Percentiles rank a stretch among this genome's conserved stretches.
Evolutionary conservation across 2,797 vertebrate species (phyloP).

Genomic region (Melopsittacus undulatus): DNA sequence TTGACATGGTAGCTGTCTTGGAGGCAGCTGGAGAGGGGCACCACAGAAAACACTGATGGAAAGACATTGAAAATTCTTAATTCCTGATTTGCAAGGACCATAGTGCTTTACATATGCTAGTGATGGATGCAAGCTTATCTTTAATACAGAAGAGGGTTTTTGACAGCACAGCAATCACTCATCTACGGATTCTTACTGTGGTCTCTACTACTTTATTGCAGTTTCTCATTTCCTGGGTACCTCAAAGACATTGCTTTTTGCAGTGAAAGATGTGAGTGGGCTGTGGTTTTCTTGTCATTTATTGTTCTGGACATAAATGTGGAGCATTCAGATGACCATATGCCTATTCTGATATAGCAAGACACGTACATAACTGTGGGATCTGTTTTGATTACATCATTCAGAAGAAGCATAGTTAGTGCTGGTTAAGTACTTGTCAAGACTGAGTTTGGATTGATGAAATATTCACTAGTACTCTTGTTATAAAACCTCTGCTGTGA

Average conservation of each 20-base stretch:
- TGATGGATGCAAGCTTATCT: background rate
- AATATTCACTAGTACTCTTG: background rate
- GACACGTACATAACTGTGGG: background rate
- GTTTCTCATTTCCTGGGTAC: background rate
- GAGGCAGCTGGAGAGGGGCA: background rate
- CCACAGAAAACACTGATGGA: background rate
- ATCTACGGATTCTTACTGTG: background rate
- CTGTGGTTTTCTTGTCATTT: background rate
- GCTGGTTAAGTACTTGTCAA: background rate
- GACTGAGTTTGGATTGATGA: background rate
- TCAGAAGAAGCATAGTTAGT: background rate
- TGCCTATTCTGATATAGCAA: background rate
- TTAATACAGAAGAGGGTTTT: background rate
- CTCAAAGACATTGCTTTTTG: background rate
- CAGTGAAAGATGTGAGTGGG: background rate
- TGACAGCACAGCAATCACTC: background rate
- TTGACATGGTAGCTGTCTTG: background rate
- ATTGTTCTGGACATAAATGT: background rate
- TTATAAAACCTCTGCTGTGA: background rate
- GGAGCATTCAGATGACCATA: rapidly evolving
- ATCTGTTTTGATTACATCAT: background rate
- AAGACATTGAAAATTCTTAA: background rate
- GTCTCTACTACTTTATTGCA: background rate
- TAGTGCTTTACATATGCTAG: background rate
- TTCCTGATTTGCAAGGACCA: background rate